Conservation (phyloP, 2,888 invertebrate genomes). For the Agrotis puta region DNA sequence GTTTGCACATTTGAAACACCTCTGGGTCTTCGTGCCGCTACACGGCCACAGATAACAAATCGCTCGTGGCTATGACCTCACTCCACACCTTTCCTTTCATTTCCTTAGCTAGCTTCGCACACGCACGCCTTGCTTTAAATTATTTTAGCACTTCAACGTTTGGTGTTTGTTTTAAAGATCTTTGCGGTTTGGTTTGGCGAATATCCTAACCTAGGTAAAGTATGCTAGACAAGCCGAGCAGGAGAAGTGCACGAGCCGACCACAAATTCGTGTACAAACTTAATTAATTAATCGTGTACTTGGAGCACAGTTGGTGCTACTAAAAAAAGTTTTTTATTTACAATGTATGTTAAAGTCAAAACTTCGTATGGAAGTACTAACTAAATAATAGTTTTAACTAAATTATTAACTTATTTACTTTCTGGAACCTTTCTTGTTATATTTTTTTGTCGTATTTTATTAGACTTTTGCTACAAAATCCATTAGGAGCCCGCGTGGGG, state of each 20-base stretch:
- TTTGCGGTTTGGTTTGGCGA: background rate
- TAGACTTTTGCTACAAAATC: constrained; percentile 33
- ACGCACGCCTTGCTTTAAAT: constrained; percentile 58
- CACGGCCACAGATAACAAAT: constrained; percentile 59
- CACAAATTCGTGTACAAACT: no score
- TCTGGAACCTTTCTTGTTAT: background rate
- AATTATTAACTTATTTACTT: background rate
- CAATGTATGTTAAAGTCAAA: no score
- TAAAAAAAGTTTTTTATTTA: no score
- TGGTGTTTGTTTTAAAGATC: constrained; percentile 30
- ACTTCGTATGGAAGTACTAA: no score
- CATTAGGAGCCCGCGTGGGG: constrained; percentile 25
- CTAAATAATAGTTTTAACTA: constrained; percentile 16
- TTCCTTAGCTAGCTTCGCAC: constrained; percentile 57
- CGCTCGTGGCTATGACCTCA: constrained; percentile 50
- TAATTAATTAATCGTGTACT: no score
- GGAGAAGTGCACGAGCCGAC: no score
- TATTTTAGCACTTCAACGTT: constrained; percentile 50
- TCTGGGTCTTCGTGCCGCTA: constrained; percentile 46
- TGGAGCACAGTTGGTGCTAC: no score
- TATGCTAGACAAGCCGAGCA: no score
- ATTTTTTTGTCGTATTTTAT: constrained; percentile 32
- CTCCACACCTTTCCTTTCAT: constrained; percentile 56
- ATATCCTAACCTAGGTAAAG: background rate
- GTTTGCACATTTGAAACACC: constrained; percentile 48